phyloP scores from a whole-genome alignment of 2,888 invertebrate genomes.

The Glaucopsyche alexis region DNA sequence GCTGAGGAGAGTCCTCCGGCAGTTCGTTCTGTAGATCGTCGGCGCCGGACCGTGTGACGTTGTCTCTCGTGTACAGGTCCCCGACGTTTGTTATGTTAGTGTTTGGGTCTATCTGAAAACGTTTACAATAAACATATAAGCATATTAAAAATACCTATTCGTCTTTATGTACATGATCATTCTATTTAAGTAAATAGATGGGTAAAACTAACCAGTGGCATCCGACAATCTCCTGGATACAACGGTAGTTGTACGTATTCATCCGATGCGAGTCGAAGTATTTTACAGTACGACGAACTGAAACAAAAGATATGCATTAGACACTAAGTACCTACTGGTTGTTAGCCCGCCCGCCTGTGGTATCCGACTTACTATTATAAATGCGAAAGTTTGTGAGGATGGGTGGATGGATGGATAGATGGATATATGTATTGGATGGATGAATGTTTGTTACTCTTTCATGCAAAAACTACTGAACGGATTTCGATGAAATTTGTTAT shows the following conservation, averaged over 20 bases:
- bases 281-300: constrained; percentile 90
- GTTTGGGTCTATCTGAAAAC: constrained; percentile 51
- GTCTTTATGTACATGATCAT: background rate
- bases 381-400: no score
- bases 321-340: background rate
- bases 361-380: no score
- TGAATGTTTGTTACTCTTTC: no score
- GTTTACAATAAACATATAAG: background rate
- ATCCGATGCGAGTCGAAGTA: constrained; percentile 86
- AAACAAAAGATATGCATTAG: constrained; percentile 35
- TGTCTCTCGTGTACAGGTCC: constrained; percentile 45
- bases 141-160: background rate
- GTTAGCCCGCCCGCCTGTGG: background rate
- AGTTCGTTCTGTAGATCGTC: constrained; percentile 66
- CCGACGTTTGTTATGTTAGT: constrained; percentile 50
- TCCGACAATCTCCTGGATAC: constrained; percentile 88
- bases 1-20: constrained; percentile 62
- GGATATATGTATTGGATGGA: no score
- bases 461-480: no score
- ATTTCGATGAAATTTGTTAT: no score
- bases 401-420: no score
- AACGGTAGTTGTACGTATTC: constrained; percentile 86
- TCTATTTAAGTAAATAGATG: background rate
- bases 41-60: constrained; percentile 51
- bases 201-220: constrained; percentile 77